Evolutionary conservation across 2,888 invertebrate species (phyloP).

Genomic region (Euplagia quadripunctaria): DNA sequence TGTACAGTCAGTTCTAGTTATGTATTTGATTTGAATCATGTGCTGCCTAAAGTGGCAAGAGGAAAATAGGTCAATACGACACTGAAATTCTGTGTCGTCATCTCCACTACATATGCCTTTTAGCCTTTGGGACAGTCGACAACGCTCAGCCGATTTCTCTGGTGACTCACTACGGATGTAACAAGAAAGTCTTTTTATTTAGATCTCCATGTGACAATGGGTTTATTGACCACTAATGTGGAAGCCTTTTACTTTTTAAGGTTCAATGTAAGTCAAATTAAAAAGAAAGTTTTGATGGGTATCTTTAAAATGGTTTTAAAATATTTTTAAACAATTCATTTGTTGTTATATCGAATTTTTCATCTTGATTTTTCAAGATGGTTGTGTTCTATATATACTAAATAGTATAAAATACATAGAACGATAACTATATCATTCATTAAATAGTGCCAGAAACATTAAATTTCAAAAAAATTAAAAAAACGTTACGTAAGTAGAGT

Average conservation of each 20-base stretch:
- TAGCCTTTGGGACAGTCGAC: constrained; percentile 30
- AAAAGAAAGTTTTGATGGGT: constrained; percentile 20
- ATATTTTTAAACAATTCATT: constrained; percentile 1
- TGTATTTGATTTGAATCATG: constrained; percentile 5
- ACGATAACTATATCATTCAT: no score
- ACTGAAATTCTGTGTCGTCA: constrained; percentile 25
- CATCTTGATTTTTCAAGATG: neutral
- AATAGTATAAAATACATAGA: neutral
- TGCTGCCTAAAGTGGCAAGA: constrained; percentile 16
- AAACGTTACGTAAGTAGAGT: no score
- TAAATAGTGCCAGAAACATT: no score
- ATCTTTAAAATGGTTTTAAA: neutral
- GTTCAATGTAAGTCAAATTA: constrained; percentile 14
- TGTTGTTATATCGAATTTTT: neutral
- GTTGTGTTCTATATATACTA: neutral
- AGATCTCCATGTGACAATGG: constrained; percentile 37
- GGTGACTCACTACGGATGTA: constrained; percentile 42
- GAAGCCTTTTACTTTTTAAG: constrained; percentile 41
- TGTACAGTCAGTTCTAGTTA: constrained; percentile 1
- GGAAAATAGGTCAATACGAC: constrained; percentile 19
- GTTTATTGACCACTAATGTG: constrained; percentile 44
- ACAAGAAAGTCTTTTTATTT: constrained; percentile 38
- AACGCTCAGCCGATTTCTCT: constrained; percentile 43
- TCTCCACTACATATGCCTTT: neutral
- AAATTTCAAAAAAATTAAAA: no score